Conservation (phyloP, 2,888 invertebrate genomes). For the Drosophila glabriapex region DNA sequence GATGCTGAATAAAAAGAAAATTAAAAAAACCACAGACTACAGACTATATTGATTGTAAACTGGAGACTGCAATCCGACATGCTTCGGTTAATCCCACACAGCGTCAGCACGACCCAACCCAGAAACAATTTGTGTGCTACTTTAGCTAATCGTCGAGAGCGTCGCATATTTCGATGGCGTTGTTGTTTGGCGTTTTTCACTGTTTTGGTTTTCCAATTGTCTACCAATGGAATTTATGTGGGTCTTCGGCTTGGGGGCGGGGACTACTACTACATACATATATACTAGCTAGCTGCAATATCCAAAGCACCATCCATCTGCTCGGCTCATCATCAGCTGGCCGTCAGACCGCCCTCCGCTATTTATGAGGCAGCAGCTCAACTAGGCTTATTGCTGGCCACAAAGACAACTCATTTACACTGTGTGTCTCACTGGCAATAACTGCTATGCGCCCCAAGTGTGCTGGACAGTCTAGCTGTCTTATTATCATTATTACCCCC, state of each 20-base stretch:
- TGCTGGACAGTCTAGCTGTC: conserved; percentile 15
- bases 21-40: not conserved
- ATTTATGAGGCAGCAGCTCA: conserved; percentile 57
- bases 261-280: not conserved
- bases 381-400: conserved; percentile 40
- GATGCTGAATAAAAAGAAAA: not conserved
- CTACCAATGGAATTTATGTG: conserved; percentile 61
- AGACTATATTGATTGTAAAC: conserved; percentile 30
- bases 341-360: conserved; percentile 20
- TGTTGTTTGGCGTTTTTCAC: conserved; percentile 24
- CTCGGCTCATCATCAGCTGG: conserved; percentile 28
- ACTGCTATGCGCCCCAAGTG: conserved; percentile 9
- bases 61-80: conserved; percentile 45
- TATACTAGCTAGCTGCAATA: conserved; percentile 3
- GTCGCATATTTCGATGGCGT: conserved; percentile 38
- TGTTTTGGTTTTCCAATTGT: conserved; percentile 53
- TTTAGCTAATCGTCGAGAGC: conserved; percentile 66
- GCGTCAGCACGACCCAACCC: conserved; percentile 41
- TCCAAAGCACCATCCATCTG: conserved; percentile 23
- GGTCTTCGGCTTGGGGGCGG: not conserved
- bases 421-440: conserved; percentile 62
- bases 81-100: conserved; percentile 67
- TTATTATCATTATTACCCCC: conserved; percentile 34
- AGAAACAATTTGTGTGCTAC: conserved; percentile 66
- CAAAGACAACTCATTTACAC: conserved; percentile 65